phyloP scores from a whole-genome alignment of 2,113 vertebrate genomes.

The Tor tambroides region DNA sequence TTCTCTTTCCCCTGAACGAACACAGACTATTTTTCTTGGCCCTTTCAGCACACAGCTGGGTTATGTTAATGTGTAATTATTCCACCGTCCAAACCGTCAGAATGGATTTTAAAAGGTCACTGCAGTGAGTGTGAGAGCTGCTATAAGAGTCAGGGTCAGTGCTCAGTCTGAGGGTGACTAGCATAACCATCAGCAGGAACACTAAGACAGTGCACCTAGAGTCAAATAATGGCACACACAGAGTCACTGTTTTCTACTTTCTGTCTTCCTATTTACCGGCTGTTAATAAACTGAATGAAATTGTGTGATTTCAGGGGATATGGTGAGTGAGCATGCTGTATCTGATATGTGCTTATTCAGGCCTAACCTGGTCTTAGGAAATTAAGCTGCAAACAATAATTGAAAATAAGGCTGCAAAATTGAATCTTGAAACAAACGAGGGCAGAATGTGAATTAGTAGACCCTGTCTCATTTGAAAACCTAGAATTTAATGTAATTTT shows the following conservation, averaged over 20 bases:
- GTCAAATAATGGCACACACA: neutral
- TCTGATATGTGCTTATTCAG: neutral
- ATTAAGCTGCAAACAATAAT: neutral
- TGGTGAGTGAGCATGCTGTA: neutral
- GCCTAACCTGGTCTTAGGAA: neutral
- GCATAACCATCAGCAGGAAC: neutral
- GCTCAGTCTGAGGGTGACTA: neutral
- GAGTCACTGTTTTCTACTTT: neutral
- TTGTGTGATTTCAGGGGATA: neutral
- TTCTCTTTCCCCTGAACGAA: neutral
- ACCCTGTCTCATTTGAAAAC: neutral
- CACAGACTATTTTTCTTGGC: neutral
- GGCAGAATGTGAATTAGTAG: neutral
- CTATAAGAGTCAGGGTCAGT: neutral
- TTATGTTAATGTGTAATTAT: conserved; percentile 34
- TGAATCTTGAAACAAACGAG: neutral
- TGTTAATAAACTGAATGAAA: neutral
- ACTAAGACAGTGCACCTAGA: neutral
- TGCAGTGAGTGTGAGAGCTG: neutral
- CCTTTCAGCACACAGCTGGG: neutral
- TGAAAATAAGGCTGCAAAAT: neutral
- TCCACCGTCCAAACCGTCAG: neutral
- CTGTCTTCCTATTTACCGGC: too few relatives aligned
- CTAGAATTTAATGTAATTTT: neutral
- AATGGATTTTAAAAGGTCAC: conserved; percentile 32